These are phyloP conservation scores for Tragulus kanchil DNA, from an alignment of 2,113 vertebrate genomes.

Conservation along the genomic window DNA sequence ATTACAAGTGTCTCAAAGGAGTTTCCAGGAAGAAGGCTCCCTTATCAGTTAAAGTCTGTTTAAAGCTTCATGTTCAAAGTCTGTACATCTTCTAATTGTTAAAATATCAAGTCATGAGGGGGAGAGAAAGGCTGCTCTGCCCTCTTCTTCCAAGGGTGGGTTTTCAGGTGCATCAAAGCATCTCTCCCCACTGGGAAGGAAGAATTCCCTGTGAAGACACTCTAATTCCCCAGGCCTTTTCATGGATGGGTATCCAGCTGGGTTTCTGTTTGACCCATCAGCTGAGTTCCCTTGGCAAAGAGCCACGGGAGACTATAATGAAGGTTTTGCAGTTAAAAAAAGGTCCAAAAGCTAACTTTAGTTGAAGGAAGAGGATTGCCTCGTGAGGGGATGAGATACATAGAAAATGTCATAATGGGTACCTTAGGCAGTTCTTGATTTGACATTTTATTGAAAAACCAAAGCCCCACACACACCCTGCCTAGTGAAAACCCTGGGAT, in stretches of 20 bases:
- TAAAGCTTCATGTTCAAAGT: constrained; percentile 86
- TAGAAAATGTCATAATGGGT: constrained; percentile 68
- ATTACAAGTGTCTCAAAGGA: constrained; percentile 90
- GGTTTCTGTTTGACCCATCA: constrained; percentile 34
- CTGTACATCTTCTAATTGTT: constrained; percentile 51
- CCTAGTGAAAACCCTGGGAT: background rate
- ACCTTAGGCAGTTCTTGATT: constrained; percentile 50
- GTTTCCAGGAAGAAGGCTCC: constrained; percentile 85
- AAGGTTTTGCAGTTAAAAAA: constrained; percentile 45
- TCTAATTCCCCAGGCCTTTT: constrained; percentile 45
- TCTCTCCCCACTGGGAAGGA: constrained; percentile 34
- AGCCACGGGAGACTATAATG: constrained; percentile 36
- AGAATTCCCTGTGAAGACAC: constrained; percentile 23
- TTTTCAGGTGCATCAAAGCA: constrained; percentile 55
- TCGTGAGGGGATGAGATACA: constrained; percentile 49
- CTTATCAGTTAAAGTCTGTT: constrained; percentile 85
- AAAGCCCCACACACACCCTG: background rate
- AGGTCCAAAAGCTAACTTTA: constrained; percentile 42
- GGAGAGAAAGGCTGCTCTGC: background rate
- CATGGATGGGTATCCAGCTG: constrained; percentile 49
- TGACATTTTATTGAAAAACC: constrained; percentile 20
- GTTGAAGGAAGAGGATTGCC: background rate
- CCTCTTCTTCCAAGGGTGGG: constrained; percentile 16
- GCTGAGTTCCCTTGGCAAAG: constrained; percentile 55
- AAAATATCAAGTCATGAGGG: background rate